Evolutionary conservation across 2,888 invertebrate genomes (phyloP).

Genomic region (Actias luna): DNA sequence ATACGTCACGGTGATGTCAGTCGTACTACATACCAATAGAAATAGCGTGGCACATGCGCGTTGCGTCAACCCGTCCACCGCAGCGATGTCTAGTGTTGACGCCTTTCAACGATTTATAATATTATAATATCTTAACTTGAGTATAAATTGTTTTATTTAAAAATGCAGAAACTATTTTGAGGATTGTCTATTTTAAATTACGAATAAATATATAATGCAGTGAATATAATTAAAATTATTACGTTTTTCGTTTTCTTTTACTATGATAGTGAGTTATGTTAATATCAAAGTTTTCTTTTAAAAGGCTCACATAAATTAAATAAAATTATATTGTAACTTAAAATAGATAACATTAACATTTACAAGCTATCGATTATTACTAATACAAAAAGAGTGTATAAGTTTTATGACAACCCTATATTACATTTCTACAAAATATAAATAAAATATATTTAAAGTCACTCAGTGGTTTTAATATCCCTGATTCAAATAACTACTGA

Average conservation of each 20-base stretch:
- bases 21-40: slow-evolving; percentile 71
- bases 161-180: neutral
- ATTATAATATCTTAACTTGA: slow-evolving; percentile 10
- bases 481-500: too few relatives aligned
- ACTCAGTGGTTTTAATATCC: too few relatives aligned
- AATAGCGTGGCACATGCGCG: slow-evolving; percentile 74
- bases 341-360: neutral
- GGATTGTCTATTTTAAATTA: neutral
- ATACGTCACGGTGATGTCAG: slow-evolving; percentile 78
- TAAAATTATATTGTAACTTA: neutral
- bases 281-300: neutral
- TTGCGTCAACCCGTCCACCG: slow-evolving; percentile 65
- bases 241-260: neutral
- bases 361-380: neutral
- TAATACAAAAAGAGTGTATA: neutral
- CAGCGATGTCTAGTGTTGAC: slow-evolving; percentile 41
- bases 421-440: too few relatives aligned
- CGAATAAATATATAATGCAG: neutral
- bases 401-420: neutral
- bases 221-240: neutral
- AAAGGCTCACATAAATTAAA: neutral
- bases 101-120: slow-evolving; percentile 34
- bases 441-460: too few relatives aligned
- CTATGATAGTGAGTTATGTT: neutral
- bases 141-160: neutral